These are phyloP conservation scores for Eristalinus aeneus DNA, from an alignment of 2,888 invertebrate species.

Conservation along the genomic window DNA sequence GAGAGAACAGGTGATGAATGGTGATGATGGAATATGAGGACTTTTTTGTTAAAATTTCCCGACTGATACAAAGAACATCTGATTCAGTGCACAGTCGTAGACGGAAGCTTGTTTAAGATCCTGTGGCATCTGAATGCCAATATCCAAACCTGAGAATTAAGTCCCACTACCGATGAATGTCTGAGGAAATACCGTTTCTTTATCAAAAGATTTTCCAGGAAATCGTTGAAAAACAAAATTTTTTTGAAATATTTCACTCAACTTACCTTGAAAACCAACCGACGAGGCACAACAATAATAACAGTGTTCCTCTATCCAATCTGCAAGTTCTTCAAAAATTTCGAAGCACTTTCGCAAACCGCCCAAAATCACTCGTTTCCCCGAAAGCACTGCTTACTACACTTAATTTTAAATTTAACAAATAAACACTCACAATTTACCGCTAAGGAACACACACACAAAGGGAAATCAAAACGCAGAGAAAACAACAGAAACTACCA, in stretches of 20 bases:
- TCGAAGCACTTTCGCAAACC: neutral
- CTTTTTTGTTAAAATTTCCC: too few relatives aligned
- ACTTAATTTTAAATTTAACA: conserved; percentile 10
- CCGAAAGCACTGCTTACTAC: neutral
- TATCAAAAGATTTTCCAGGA: neutral
- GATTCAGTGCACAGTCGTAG: too few relatives aligned
- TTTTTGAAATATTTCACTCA: neutral
- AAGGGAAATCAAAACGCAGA: neutral
- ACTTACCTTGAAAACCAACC: conserved; percentile 21
- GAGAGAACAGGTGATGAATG: too few relatives aligned
- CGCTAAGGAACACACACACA: conserved; percentile 18
- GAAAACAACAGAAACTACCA: neutral
- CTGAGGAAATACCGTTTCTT: too few relatives aligned
- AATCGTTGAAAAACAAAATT: conserved; percentile 42
- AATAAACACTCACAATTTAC: conserved; percentile 36
- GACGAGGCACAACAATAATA: neutral
- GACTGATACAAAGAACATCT: too few relatives aligned
- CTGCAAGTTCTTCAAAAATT: neutral
- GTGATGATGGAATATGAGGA: too few relatives aligned
- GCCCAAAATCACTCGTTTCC: neutral
- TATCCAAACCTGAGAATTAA: too few relatives aligned
- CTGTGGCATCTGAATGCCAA: too few relatives aligned
- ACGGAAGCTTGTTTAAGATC: too few relatives aligned
- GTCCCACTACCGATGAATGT: too few relatives aligned
- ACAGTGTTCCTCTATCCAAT: conserved; percentile 38